phyloP scores from a whole-genome alignment of 2,888 invertebrate genomes.

The Pachycephus smyrnensis region DNA sequence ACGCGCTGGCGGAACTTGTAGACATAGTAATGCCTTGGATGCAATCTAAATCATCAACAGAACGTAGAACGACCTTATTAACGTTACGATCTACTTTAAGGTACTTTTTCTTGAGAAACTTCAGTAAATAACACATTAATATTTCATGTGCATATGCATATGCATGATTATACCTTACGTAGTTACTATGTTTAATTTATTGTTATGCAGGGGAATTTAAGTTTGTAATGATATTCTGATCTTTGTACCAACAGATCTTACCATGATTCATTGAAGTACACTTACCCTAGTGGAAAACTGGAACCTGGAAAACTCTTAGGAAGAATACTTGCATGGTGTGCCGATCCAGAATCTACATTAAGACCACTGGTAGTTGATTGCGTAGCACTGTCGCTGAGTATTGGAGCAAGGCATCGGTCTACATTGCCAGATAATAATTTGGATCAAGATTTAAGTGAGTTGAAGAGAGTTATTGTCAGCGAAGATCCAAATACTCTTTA shows the following conservation, averaged over 20 bases:
- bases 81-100: slow-evolving; percentile 51
- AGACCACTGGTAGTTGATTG: slow-evolving; percentile 55
- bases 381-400: slow-evolving; percentile 50
- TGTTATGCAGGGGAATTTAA: neutral
- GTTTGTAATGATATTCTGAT: neutral
- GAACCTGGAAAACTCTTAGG: slow-evolving; percentile 58
- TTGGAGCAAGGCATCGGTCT: slow-evolving; percentile 54
- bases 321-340: slow-evolving; percentile 54
- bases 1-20: slow-evolving; percentile 53
- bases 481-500: slow-evolving; percentile 47
- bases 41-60: slow-evolving; percentile 52
- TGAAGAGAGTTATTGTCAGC: slow-evolving; percentile 48
- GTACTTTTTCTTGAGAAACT: slow-evolving; percentile 29
- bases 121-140: neutral
- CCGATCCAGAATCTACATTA: slow-evolving; percentile 49
- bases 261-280: slow-evolving; percentile 56
- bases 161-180: neutral
- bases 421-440: slow-evolving; percentile 47
- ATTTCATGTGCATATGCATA: neutral
- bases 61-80: slow-evolving; percentile 50
- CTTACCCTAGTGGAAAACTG: slow-evolving; percentile 58
- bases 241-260: slow-evolving; percentile 45
- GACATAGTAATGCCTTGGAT: slow-evolving; percentile 60
- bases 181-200: too few species aligned
- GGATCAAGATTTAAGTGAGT: slow-evolving; percentile 52